These are phyloP conservation scores for Ctenoplectra terminalis DNA, from an alignment of 1,140 invertebrate species.

Conservation along the genomic window DNA sequence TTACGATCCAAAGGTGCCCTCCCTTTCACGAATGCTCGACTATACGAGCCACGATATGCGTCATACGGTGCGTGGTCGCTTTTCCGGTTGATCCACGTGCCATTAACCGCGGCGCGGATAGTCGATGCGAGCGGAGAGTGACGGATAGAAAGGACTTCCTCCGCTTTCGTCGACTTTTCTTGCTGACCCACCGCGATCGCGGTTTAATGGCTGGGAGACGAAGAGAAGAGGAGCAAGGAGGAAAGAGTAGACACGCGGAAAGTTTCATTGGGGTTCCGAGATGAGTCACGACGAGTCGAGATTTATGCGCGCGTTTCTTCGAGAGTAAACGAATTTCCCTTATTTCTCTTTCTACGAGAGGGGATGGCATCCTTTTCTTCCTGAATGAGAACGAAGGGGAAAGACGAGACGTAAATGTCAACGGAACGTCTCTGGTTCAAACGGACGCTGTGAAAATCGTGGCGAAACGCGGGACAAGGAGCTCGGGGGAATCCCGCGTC, in stretches of 20 bases:
- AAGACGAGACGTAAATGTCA: conserved; percentile 50
- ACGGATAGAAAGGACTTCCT: conserved; percentile 27
- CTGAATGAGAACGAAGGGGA: not conserved
- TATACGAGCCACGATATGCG: conserved; percentile 39
- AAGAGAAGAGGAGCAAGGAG: not conserved
- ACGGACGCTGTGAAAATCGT: not conserved
- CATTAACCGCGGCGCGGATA: conserved; percentile 44
- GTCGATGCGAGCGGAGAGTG: not conserved
- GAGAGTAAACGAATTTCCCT: conserved; percentile 67
- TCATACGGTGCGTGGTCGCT: conserved; percentile 34
- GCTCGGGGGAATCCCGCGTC: conserved; percentile 19
- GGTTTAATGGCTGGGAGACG: conserved; percentile 64
- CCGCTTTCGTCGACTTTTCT: conserved; percentile 45
- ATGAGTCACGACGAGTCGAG: conserved; percentile 68
- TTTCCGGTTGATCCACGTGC: conserved; percentile 43
- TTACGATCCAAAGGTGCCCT: conserved; percentile 51
- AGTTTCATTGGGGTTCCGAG: conserved; percentile 62
- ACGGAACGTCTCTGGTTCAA: conserved; percentile 28
- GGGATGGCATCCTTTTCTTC: conserved; percentile 12
- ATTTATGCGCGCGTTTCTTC: conserved; percentile 69
- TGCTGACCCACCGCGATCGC: conserved; percentile 62
- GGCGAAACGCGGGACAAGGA: not conserved
- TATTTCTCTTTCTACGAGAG: conserved; percentile 25
- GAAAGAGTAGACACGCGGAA: conserved; percentile 49
- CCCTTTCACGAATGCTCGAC: not conserved